Conservation (phyloP, 2,797 vertebrate species). For the Leucoraja ocellata region DNA sequence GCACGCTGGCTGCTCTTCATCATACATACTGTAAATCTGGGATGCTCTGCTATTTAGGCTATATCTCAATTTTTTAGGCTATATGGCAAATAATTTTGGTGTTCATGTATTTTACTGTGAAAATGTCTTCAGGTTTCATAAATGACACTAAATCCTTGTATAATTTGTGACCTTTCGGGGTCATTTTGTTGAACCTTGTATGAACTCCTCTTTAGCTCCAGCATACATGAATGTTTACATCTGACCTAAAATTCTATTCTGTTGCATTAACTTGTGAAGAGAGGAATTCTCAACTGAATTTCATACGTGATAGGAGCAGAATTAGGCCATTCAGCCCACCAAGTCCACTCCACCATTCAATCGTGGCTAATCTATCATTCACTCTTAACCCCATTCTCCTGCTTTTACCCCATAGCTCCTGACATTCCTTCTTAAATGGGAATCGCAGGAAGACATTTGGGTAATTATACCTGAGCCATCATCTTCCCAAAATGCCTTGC, state of each 20-base stretch:
- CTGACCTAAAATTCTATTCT: not conserved
- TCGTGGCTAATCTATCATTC: too few species aligned
- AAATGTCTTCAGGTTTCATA: not conserved
- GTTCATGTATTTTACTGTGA: not conserved
- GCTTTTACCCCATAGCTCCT: too few species aligned
- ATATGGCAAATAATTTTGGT: not conserved
- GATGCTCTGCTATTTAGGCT: not conserved
- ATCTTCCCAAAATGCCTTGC: too few species aligned
- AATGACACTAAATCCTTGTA: too few species aligned
- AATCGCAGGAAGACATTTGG: not conserved
- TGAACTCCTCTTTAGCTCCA: not conserved
- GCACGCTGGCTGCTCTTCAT: not conserved
- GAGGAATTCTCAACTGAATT: not conserved
- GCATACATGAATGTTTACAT: not conserved
- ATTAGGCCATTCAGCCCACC: too few species aligned
- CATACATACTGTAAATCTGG: not conserved
- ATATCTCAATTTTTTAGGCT: not conserved
- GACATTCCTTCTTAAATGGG: too few species aligned
- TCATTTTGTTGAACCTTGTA: not conserved
- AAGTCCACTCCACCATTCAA: too few species aligned
- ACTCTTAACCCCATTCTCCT: too few species aligned
- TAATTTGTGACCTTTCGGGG: not conserved
- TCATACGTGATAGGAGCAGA: not conserved
- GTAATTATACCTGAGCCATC: not conserved
- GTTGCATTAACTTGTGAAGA: not conserved